phyloP scores from a whole-genome alignment of 2,888 invertebrate species.

The Urechis unicinctus region DNA sequence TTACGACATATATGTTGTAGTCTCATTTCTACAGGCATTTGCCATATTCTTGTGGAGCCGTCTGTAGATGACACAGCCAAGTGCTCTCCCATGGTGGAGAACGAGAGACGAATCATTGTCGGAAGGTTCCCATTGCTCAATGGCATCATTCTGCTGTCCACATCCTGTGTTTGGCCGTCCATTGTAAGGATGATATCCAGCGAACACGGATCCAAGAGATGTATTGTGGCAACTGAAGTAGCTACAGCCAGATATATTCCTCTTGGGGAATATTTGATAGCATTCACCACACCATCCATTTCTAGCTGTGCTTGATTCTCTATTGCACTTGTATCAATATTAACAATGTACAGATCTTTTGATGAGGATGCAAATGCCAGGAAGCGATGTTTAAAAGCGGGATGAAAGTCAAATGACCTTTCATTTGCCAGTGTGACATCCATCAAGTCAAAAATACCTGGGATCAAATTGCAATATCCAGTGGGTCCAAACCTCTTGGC shows the following conservation, averaged over 20 bases:
- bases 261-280: background rate
- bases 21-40: conserved; percentile 21
- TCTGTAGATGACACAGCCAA: conserved; percentile 28
- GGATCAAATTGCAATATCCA: conserved; percentile 22
- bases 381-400: conserved; percentile 21
- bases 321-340: no score
- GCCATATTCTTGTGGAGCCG: conserved; percentile 30
- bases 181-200: no score
- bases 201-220: background rate
- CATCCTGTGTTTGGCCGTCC: conserved; percentile 3
- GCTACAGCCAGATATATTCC: background rate
- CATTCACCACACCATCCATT: no score
- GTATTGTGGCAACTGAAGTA: background rate
- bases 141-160: conserved; percentile 8
- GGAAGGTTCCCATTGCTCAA: conserved; percentile 17
- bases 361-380: conserved; percentile 25
- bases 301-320: conserved; percentile 8
- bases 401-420: conserved; percentile 33
- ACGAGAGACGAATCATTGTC: conserved; percentile 24
- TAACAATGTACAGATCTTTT: background rate
- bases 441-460: conserved; percentile 21
- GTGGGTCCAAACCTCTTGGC: conserved; percentile 15
- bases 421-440: conserved; percentile 21
- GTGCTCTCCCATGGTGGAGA: conserved; percentile 28
- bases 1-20: conserved; percentile 29